Conservation (phyloP, 2,113 vertebrate species). For the Equus przewalskii region DNA sequence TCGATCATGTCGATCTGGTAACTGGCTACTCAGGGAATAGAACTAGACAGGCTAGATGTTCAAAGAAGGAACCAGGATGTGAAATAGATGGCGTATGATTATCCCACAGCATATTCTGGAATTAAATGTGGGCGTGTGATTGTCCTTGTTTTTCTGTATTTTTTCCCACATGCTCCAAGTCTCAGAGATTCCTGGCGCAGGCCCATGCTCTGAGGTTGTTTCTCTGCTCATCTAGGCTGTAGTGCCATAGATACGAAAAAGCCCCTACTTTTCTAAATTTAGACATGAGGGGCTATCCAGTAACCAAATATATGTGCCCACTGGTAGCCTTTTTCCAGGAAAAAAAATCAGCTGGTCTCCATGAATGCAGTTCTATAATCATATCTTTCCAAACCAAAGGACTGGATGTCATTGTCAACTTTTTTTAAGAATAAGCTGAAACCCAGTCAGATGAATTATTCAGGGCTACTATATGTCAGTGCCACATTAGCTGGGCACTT, state of each 20-base stretch:
- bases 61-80: background rate
- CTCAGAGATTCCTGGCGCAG: background rate
- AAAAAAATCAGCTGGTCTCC: background rate
- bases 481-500: background rate
- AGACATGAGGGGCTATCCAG: background rate
- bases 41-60: background rate
- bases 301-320: background rate
- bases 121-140: background rate
- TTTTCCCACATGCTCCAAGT: background rate
- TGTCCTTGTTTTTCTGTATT: background rate
- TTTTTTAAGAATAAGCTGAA: background rate
- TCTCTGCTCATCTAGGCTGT: background rate
- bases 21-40: background rate
- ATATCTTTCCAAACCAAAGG: constrained; percentile 1
- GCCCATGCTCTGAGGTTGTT: background rate
- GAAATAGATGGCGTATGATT: background rate
- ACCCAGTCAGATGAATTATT: background rate
- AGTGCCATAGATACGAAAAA: background rate
- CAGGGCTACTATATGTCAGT: background rate
- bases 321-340: background rate
- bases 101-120: background rate
- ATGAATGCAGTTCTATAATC: constrained; percentile 6
- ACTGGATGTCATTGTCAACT: background rate
- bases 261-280: constrained; percentile 34
- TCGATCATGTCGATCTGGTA: background rate